These are phyloP conservation scores for Pseudois nayaur DNA, from an alignment of 2,113 vertebrate species.

Conservation along the genomic window DNA sequence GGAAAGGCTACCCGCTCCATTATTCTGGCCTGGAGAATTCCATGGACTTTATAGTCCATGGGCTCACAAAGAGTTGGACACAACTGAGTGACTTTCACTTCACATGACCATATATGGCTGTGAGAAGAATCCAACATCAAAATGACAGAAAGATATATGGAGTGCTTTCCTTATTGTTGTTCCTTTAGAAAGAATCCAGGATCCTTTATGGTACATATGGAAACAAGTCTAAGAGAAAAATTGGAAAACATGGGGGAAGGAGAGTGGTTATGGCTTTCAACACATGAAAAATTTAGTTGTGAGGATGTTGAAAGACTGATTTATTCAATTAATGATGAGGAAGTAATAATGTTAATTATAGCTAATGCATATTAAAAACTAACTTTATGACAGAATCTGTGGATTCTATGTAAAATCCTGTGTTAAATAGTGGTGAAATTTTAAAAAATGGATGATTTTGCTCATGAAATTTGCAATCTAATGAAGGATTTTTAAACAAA, in stretches of 20 bases:
- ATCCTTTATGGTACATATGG: not conserved
- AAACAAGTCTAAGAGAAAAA: not conserved
- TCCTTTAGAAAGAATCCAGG: not conserved
- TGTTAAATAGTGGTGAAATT: not conserved
- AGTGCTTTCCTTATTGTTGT: not conserved
- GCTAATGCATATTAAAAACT: not conserved
- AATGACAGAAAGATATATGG: not conserved
- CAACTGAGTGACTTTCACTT: not conserved
- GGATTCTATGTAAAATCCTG: not conserved
- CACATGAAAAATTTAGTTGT: not conserved
- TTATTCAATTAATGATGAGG: not conserved
- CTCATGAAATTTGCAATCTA: not conserved
- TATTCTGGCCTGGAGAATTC: not conserved
- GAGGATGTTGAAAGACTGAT: not conserved
- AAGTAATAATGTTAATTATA: not conserved
- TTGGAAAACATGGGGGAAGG: not conserved
- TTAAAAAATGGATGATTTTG: not conserved
- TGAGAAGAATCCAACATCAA: not conserved
- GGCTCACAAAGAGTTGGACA: not conserved
- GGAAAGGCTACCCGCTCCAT: not conserved
- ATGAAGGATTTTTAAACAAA: not conserved
- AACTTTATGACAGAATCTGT: not conserved
- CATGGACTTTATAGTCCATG: not conserved
- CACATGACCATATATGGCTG: not conserved
- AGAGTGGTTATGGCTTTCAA: not conserved